Evolutionary conservation across 2,797 vertebrate genomes (phyloP).

Genomic region (Carapus acus): DNA sequence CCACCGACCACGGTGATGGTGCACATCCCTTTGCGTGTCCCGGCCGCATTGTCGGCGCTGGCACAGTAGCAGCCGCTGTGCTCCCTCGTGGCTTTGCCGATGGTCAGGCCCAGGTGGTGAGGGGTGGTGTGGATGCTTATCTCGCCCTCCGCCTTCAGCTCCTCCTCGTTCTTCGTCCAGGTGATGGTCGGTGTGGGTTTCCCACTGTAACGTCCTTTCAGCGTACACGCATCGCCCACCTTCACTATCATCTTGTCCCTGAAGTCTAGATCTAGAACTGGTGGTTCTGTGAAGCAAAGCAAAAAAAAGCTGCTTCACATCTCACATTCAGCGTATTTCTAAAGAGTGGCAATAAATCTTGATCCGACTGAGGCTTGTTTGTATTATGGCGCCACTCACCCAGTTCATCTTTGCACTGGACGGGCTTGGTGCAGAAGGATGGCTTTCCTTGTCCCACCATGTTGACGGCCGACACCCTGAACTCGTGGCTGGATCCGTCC

Average conservation of each 20-base stretch:
- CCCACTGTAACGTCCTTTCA: constrained; percentile 84
- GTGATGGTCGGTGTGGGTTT: constrained; percentile 84
- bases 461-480: constrained; percentile 92
- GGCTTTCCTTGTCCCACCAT: constrained; percentile 90
- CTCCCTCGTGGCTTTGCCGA: constrained; percentile 83
- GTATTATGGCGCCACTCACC: constrained; percentile 80
- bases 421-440: constrained; percentile 94
- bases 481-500: constrained; percentile 90
- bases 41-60: constrained; percentile 84
- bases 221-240: constrained; percentile 86
- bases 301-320: not conserved
- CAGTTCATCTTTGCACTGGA: constrained; percentile 94
- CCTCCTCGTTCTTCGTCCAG: constrained; percentile 87
- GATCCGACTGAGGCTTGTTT: too few relatives aligned
- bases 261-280: constrained; percentile 88
- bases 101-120: constrained; percentile 77
- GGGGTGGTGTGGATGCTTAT: constrained; percentile 76
- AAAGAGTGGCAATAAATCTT: too few relatives aligned
- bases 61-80: constrained; percentile 90
- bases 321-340: too few relatives aligned
- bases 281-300: constrained; percentile 76
- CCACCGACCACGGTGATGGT: constrained; percentile 90
- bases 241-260: constrained; percentile 86
- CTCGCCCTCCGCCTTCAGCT: constrained; percentile 81
- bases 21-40: constrained; percentile 84